Evolutionary conservation across 2,888 invertebrate species (phyloP).

Genomic region (Ischnus inquisitorius): DNA sequence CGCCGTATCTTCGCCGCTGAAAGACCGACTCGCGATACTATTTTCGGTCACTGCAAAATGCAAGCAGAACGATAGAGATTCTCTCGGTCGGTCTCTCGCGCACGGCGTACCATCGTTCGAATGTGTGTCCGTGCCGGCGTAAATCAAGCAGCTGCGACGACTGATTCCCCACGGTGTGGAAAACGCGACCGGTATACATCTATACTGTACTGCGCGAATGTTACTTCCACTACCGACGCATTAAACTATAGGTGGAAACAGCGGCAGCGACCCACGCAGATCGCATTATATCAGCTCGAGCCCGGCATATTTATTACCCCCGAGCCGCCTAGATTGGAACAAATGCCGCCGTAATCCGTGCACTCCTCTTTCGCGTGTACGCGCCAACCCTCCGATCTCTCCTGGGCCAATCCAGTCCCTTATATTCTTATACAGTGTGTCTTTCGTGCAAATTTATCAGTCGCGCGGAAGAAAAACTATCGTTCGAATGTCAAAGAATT

Average conservation of each 20-base stretch:
- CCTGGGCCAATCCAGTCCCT: constrained; percentile 43
- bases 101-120: constrained; percentile 60
- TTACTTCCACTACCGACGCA: constrained; percentile 29
- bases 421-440: constrained; percentile 38
- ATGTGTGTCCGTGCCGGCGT: constrained; percentile 80
- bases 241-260: constrained; percentile 49
- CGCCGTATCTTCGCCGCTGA: constrained; percentile 60
- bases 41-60: constrained; percentile 80
- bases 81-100: constrained; percentile 38
- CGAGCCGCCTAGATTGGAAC: constrained; percentile 81
- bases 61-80: constrained; percentile 79
- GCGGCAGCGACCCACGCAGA: constrained; percentile 80
- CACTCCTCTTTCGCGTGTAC: constrained; percentile 38
- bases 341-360: constrained; percentile 72
- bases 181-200: constrained; percentile 44
- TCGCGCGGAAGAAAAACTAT: constrained; percentile 5
- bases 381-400: constrained; percentile 32
- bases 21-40: constrained; percentile 75
- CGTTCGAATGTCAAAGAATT: not conserved
- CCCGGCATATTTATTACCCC: constrained; percentile 83
- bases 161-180: constrained; percentile 76
- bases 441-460: not conserved
- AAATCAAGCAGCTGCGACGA: constrained; percentile 84
- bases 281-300: constrained; percentile 81
- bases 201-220: not conserved